Evolutionary conservation across 2,113 vertebrate species (phyloP).

Genomic region (Gadus macrocephalus): DNA sequence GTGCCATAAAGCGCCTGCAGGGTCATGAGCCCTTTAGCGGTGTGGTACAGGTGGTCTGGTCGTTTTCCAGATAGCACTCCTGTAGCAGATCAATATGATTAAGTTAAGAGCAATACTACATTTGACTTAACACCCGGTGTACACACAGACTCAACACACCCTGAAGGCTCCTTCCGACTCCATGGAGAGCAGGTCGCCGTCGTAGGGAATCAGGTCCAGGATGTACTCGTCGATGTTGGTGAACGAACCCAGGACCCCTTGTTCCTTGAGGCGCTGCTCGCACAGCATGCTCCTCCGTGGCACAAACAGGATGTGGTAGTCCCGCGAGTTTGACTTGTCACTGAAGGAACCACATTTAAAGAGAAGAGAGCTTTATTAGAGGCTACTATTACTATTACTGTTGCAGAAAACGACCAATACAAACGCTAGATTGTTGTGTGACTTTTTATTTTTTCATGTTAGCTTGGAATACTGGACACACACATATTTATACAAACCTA

Average conservation of each 20-base stretch:
- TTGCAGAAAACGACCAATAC: neutral
- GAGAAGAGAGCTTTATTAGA: neutral
- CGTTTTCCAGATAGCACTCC: constrained; percentile 96
- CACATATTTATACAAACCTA: constrained; percentile 65
- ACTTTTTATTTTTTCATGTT: too few relatives aligned
- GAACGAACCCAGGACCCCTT: constrained; percentile 87
- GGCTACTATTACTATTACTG: neutral
- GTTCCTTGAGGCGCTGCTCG: constrained; percentile 92
- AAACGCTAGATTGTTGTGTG: neutral
- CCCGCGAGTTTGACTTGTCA: constrained; percentile 82
- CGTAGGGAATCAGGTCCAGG: constrained; percentile 92
- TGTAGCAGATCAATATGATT: constrained; percentile 42
- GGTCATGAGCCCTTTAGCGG: constrained; percentile 95
- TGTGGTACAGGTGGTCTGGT: constrained; percentile 96
- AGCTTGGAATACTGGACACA: too few relatives aligned
- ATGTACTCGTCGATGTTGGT: constrained; percentile 91
- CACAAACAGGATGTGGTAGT: constrained; percentile 96
- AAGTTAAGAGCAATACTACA: neutral
- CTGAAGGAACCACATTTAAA: constrained; percentile 55
- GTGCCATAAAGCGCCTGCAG: constrained; percentile 94
- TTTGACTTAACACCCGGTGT: neutral
- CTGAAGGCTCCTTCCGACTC: constrained; percentile 92
- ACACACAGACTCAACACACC: constrained; percentile 60
- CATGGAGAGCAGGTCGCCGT: constrained; percentile 96
- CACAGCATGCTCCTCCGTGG: constrained; percentile 91